Conservation (phyloP, 2,113 vertebrate genomes). For the Noctilio leporinus region DNA sequence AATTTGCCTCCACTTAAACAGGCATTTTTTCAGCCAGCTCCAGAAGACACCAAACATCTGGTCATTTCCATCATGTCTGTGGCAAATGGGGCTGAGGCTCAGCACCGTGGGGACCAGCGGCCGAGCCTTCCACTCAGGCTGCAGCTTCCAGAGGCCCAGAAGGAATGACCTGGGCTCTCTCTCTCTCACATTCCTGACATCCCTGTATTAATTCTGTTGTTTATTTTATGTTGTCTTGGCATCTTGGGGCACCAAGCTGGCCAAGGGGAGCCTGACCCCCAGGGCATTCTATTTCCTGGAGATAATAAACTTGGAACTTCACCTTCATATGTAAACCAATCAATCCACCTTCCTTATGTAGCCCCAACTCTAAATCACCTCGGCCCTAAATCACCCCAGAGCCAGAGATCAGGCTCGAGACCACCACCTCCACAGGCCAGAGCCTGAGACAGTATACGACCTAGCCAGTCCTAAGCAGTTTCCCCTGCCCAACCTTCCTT, state of each 20-base stretch:
- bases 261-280: neutral
- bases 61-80: neutral
- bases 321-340: neutral
- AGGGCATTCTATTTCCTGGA: neutral
- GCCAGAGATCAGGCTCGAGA: neutral
- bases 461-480: rapidly evolving
- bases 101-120: rapidly evolving
- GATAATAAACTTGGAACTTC: neutral
- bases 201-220: neutral
- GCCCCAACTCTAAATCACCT: too few species aligned
- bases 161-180: neutral
- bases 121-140: neutral
- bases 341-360: neutral
- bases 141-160: neutral
- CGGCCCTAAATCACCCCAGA: neutral
- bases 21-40: neutral
- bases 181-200: neutral
- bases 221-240: neutral
- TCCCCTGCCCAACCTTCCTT: neutral
- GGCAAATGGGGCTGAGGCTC: neutral
- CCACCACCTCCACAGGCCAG: neutral
- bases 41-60: neutral
- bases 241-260: neutral
- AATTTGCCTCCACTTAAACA: neutral
- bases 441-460: neutral